Conservation (phyloP, 1,140 invertebrate species). For the Planococcus citri region DNA sequence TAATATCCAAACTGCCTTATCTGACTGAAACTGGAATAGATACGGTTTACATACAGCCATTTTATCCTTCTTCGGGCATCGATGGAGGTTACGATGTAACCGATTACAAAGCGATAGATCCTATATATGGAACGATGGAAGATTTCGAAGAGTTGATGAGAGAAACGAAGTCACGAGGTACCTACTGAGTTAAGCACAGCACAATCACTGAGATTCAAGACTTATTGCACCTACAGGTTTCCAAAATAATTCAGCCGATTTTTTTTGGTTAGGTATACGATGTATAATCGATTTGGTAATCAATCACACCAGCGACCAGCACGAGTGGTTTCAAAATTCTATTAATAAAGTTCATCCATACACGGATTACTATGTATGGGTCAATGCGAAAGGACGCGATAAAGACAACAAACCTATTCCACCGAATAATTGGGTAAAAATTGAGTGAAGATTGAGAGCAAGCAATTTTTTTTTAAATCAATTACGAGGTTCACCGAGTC, state of each 20-base stretch:
- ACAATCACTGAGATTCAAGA: too few species aligned
- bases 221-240: too few species aligned
- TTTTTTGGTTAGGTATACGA: constrained; percentile 46
- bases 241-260: too few species aligned
- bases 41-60: too few species aligned
- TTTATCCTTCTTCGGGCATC: constrained; percentile 43
- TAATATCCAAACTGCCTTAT: too few species aligned
- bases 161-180: constrained; percentile 11
- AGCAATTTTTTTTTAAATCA: constrained; percentile 16
- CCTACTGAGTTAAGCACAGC: background rate
- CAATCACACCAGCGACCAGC: constrained; percentile 68
- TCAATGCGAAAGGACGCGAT: too few species aligned
- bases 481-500: constrained; percentile 36
- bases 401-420: constrained; percentile 35
- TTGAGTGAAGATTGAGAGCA: background rate
- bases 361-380: constrained; percentile 64
- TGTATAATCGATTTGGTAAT: constrained; percentile 76
- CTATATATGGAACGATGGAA: constrained; percentile 16
- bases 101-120: constrained; percentile 44
- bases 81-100: constrained; percentile 63
- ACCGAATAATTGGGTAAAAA: constrained; percentile 68
- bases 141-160: too few species aligned
- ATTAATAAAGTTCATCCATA: constrained; percentile 43
- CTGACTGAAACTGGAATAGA: too few species aligned
- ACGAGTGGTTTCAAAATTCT: constrained; percentile 64